Conservation (phyloP, 2,113 vertebrate species). For the Xyliphius kryptos region DNA sequence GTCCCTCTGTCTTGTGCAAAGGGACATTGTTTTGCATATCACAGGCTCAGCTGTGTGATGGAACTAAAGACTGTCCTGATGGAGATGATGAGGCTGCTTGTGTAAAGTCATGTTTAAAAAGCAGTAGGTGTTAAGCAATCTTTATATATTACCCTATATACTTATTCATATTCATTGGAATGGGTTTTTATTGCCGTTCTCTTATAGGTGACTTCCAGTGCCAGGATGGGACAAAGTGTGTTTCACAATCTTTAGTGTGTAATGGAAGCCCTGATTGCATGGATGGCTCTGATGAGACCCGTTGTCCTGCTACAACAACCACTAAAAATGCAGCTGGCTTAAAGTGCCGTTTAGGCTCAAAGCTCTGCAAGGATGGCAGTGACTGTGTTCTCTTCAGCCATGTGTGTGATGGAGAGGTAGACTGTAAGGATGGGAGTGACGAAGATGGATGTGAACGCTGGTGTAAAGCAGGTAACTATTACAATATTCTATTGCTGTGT, state of each 20-base stretch:
- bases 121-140: too few relatives aligned
- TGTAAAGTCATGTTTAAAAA: conserved; percentile 53
- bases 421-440: conserved; percentile 79
- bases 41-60: conserved; percentile 68
- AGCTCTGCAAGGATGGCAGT: conserved; percentile 56
- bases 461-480: conserved; percentile 63
- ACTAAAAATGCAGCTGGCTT: background rate
- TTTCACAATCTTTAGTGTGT: conserved; percentile 55
- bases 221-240: conserved; percentile 50
- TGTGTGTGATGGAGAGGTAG: conserved; percentile 73
- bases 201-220: conserved; percentile 65
- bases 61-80: conserved; percentile 71
- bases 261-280: conserved; percentile 69
- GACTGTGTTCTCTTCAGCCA: conserved; percentile 63
- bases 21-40: conserved; percentile 63
- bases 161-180: too few relatives aligned
- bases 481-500: background rate
- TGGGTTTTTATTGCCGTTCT: background rate
- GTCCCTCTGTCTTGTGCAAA: conserved; percentile 61
- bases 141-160: too few relatives aligned
- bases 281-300: conserved; percentile 72
- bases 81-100: conserved; percentile 74
- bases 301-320: conserved; percentile 49
- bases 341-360: conserved; percentile 50
- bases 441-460: conserved; percentile 60